Evolutionary conservation across 2,797 vertebrate genomes (phyloP).

Genomic region (Danio tinwini): DNA sequence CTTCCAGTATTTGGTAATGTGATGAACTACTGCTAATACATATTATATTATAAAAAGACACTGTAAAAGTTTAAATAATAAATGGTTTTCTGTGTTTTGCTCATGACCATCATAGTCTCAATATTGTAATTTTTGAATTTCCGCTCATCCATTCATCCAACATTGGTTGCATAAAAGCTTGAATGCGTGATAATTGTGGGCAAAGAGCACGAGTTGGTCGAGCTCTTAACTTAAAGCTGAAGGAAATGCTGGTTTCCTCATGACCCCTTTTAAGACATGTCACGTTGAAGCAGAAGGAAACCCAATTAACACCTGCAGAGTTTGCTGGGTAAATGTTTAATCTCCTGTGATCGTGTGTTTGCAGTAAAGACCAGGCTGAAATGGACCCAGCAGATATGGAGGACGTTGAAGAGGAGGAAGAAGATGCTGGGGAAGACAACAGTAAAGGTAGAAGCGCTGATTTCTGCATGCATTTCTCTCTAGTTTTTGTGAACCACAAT

Average conservation of each 20-base stretch:
- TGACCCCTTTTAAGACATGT: background rate
- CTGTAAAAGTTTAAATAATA: too few species aligned
- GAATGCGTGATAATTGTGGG: background rate
- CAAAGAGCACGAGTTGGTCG: background rate
- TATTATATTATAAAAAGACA: too few species aligned
- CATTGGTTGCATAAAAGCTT: background rate
- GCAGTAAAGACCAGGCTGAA: slow-evolving; percentile 96
- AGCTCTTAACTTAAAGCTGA: background rate
- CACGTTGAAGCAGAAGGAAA: background rate
- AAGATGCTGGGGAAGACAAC: slow-evolving; percentile 95
- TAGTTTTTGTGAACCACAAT: background rate
- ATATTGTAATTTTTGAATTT: too few species aligned
- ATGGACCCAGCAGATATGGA: slow-evolving; percentile 99
- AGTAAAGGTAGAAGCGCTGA: slow-evolving; percentile 86
- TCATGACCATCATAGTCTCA: too few species aligned
- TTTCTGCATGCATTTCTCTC: too few species aligned
- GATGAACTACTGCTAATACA: too few species aligned
- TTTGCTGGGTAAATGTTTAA: background rate
- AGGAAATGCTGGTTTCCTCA: background rate
- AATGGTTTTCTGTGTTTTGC: too few species aligned
- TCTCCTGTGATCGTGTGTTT: slow-evolving; percentile 25
- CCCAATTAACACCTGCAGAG: background rate
- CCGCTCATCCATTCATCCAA: too few species aligned
- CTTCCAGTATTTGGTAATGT: too few species aligned
- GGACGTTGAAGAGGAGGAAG: slow-evolving; percentile 97